A percentile compares a stretch with the other conserved stretches of the same genome.
phyloP scores from a whole-genome alignment of 1,140 invertebrate genomes.

The Drosophila bifasciata region DNA sequence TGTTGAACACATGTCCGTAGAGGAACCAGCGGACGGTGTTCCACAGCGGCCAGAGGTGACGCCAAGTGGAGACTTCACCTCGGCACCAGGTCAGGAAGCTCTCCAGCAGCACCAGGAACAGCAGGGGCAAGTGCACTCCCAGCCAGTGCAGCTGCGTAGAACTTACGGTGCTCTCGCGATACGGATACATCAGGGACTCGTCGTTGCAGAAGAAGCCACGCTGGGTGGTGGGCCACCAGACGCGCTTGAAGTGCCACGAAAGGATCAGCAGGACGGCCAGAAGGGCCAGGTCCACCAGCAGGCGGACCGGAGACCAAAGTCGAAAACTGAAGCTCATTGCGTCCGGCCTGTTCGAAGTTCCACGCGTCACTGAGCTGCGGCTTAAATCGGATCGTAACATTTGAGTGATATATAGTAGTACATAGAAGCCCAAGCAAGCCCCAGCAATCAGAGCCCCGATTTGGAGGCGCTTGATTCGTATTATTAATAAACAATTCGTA shows the following conservation, averaged over 20 bases:
- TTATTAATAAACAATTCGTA: conserved; percentile 43
- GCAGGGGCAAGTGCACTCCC: conserved; percentile 38
- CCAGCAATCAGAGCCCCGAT: conserved; percentile 24
- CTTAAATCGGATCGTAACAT: conserved; percentile 12
- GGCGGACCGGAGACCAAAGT: conserved; percentile 17
- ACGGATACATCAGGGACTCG: conserved; percentile 94
- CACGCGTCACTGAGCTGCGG: conserved; percentile 44
- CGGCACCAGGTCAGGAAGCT: conserved; percentile 9
- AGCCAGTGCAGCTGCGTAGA: conserved; percentile 32
- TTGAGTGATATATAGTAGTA: too few species aligned
- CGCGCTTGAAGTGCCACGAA: conserved; percentile 15
- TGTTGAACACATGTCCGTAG: conserved; percentile 91
- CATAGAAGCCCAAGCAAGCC: too few species aligned
- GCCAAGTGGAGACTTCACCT: conserved; percentile 55
- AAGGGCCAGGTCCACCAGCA: conserved; percentile 41
- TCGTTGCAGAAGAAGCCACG: conserved; percentile 98
- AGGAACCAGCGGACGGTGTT: conserved; percentile 90
- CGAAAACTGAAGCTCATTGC: conserved; percentile 49
- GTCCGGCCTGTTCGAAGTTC: conserved; percentile 40
- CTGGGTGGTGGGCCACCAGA: conserved; percentile 85
- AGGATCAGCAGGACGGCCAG: conserved; percentile 36
- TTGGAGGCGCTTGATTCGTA: conserved; percentile 12
- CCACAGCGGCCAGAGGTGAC: conserved; percentile 86
- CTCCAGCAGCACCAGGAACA: conserved; percentile 30
- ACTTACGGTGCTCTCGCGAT: conserved; percentile 89